Evolutionary conservation across 2,113 vertebrate species (phyloP), one percentile per base, ranked within the genome.

Genomic region (Pithys albifrons): DNA sequence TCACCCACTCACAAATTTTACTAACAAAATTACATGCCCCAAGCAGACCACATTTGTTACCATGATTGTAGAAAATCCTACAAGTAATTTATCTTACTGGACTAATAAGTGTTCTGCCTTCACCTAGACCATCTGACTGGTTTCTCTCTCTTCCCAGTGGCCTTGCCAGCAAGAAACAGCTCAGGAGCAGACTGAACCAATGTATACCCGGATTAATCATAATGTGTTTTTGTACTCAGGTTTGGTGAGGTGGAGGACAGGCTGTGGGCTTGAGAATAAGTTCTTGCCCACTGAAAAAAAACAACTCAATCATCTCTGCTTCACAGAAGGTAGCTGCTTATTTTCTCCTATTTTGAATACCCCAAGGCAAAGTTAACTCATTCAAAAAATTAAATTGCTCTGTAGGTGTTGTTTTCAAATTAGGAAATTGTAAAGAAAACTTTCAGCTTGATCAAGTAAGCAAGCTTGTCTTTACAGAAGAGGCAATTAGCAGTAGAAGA

Each of bases 381-480:
- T 77, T 94, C 4, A 46, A 54, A 59, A 43, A 25, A 12, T 46
- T 35, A 67, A 75, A 39, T 88, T 51, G 8, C 37, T 80, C n/a
- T 19, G 16, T 93, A 73, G 85, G 48, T 95, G 49, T 70, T 90
- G 43, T 41, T 95, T 94, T 80, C 58, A 33, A 48, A 76, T 75
- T 14, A 77, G 39, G 24, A 35, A 51, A 55, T 37, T 72, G 41
- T 51, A 37, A 92, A n/a, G 22, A 89, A 82, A 39, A 23, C 28
- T 48, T 74, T 45, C 22, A 37, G 18, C 43, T 77, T 37, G 18
- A 41, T 57, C 18, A 66, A 49, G 45, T 51, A 65, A 85, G 14
- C 37, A 77, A 78, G 35, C 28, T 64, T 64, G 39, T 28, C 61
- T 64, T 64, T 91, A 41, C 18, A 45, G 19, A 59, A 69, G 45